Evolutionary conservation across 2,113 vertebrate genomes (phyloP).

Genomic region (Gymnogyps californianus): DNA sequence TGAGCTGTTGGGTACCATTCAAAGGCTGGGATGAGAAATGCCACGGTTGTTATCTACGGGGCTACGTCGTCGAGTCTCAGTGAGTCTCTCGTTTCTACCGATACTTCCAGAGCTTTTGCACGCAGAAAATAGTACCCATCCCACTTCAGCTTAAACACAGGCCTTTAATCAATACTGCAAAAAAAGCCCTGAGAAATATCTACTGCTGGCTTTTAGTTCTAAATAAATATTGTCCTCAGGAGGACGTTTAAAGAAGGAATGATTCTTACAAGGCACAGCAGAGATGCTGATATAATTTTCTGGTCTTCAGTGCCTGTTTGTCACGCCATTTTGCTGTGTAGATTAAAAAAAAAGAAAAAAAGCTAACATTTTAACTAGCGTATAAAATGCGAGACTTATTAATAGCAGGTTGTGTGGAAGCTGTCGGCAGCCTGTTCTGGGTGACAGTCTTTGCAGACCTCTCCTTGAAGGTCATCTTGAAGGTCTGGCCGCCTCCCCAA

Average conservation of each 20-base stretch:
- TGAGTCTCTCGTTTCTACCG: neutral
- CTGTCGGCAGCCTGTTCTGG: no score
- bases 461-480: neutral
- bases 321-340: neutral
- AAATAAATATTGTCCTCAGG: neutral
- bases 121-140: neutral
- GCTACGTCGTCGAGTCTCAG: neutral
- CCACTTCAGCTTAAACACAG: neutral
- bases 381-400: neutral
- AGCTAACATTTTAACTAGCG: neutral
- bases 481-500: neutral
- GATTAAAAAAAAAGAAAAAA: neutral
- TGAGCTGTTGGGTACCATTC: neutral
- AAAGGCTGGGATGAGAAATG: neutral
- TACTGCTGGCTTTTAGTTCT: neutral
- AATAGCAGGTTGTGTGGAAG: neutral
- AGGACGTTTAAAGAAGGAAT: neutral
- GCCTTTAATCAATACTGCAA: neutral
- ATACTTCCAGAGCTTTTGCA: neutral
- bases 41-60: fast-evolving
- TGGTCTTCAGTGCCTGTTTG: neutral
- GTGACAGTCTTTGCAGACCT: neutral
- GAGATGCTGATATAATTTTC: neutral
- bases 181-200: neutral
- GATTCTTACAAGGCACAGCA: neutral